Conservation (phyloP, 2,113 vertebrate genomes). For the Archilochus colubris region DNA sequence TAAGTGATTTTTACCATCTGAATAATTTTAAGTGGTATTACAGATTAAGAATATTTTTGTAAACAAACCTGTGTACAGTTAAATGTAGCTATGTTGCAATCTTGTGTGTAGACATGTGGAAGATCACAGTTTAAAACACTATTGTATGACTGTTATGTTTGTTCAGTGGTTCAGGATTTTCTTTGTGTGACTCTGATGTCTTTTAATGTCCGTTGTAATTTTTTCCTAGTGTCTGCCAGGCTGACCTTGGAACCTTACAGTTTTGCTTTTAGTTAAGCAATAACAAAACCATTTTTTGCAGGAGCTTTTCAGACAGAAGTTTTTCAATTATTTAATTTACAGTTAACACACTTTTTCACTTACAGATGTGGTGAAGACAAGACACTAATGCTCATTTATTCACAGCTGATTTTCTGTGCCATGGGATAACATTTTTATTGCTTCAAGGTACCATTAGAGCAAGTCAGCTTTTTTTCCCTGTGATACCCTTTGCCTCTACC, state of each 20-base stretch:
- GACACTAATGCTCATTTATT: neutral
- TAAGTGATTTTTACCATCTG: neutral
- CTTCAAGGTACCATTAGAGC: neutral
- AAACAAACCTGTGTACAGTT: neutral
- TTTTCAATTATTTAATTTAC: neutral
- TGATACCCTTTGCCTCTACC: neutral
- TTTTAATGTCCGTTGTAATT: neutral
- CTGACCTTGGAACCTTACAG: neutral
- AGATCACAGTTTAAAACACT: neutral
- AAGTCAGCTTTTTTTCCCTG: neutral
- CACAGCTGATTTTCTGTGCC: neutral
- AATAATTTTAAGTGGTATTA: neutral
- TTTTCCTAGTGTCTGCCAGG: neutral
- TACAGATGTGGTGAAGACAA: conserved; percentile 52
- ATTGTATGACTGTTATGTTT: neutral
- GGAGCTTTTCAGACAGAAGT: neutral
- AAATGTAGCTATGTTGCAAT: neutral
- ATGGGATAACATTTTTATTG: neutral
- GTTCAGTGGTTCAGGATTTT: neutral
- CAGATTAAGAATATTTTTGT: neutral
- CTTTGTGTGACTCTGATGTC: neutral
- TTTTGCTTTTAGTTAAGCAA: neutral
- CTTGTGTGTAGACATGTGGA: neutral
- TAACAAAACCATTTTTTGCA: conserved; percentile 9
- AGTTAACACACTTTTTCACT: conserved; percentile 28